phyloP scores from a whole-genome alignment of 2,113 vertebrate species.

The Indicator maculatus region DNA sequence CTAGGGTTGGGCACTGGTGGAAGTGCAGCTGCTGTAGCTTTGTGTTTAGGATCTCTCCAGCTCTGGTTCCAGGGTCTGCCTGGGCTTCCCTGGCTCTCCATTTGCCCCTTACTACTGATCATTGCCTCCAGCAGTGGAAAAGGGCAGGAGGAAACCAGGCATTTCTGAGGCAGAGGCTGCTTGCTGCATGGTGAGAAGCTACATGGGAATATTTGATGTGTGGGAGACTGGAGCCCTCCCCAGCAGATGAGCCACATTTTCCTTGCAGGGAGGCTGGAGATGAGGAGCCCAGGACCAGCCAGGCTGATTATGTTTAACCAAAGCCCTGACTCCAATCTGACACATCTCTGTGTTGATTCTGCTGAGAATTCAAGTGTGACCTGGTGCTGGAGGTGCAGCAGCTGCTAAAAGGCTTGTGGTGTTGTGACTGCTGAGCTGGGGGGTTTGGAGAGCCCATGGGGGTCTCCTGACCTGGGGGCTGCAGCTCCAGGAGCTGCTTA shows the following conservation, averaged over 20 bases:
- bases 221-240: background rate
- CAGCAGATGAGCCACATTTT: background rate
- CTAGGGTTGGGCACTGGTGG: background rate
- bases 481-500: background rate
- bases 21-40: background rate
- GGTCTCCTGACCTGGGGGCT: background rate
- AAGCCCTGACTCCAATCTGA: background rate
- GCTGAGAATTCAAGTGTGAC: background rate
- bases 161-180: background rate
- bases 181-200: background rate
- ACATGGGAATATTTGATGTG: background rate
- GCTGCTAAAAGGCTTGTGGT: slow-evolving; percentile 11
- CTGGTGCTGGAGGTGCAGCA: background rate
- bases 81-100: background rate
- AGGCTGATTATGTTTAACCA: background rate
- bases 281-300: background rate
- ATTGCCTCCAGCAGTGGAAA: fast-evolving
- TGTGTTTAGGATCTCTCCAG: background rate
- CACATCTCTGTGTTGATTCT: background rate
- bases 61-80: background rate
- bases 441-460: background rate
- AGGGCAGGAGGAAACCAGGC: background rate
- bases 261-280: background rate
- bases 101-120: background rate
- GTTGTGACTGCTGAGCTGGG: background rate